A percentile compares a stretch with the other conserved stretches of the same genome.
These are phyloP conservation scores for Poeciliopsis presidionis DNA, from an alignment of 2,797 vertebrate genomes.

Conservation along the genomic window DNA sequence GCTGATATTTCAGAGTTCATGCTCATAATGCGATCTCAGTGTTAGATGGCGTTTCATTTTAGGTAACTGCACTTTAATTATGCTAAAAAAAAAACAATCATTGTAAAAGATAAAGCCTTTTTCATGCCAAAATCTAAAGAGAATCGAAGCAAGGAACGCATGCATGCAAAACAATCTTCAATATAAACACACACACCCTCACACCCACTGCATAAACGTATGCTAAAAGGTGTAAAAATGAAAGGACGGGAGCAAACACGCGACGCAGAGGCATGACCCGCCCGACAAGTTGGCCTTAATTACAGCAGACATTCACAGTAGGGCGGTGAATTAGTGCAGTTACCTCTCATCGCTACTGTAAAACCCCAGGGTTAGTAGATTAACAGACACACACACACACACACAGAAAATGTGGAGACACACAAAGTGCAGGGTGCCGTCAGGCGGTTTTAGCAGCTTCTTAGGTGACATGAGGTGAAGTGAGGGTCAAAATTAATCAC, in stretches of 20 bases:
- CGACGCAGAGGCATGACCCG: conserved; percentile 21
- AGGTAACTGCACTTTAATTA: neutral
- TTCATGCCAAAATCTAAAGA: neutral
- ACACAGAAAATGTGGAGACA: conserved; percentile 29
- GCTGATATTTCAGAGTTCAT: neutral
- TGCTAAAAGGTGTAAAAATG: conserved; percentile 19
- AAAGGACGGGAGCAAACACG: conserved; percentile 21
- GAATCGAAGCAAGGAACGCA: neutral
- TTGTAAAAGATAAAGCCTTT: neutral
- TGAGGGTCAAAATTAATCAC: conserved; percentile 59
- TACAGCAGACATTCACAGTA: conserved; percentile 91
- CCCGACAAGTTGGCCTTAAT: conserved; percentile 88
- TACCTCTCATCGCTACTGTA: conserved; percentile 77
- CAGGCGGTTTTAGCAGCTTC: conserved; percentile 55
- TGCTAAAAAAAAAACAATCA: neutral
- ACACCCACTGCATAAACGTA: conserved; percentile 15
- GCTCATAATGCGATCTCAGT: neutral
- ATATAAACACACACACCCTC: neutral
- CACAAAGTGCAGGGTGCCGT: conserved; percentile 52
- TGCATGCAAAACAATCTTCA: neutral
- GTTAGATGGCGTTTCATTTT: neutral
- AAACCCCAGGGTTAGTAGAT: conserved; percentile 86
- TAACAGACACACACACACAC: conserved; percentile 70
- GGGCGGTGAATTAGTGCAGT: conserved; percentile 92
- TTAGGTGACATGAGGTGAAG: conserved; percentile 55